Evolutionary conservation across 2,113 vertebrate species (phyloP), one percentile per base, ranked within the genome.

Genomic region (Hemichromis elongatus): DNA sequence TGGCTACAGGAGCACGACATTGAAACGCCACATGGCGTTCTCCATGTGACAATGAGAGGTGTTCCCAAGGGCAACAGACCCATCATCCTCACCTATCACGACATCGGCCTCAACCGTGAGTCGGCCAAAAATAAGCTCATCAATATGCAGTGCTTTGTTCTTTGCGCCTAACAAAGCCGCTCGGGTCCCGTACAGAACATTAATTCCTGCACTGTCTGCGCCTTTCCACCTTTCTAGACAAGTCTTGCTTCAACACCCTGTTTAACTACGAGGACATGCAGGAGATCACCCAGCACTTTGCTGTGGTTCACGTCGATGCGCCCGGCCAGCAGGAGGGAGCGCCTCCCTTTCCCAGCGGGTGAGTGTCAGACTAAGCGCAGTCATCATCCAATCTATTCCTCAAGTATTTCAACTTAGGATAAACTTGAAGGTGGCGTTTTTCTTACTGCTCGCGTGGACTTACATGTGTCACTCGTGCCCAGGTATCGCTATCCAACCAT

Each of bases 241-340:
- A 99, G 92, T 99, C 98, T n/a, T 99, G 98, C 96, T 99, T 99
- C 96, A 99, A 98, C 4, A 97, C 98, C 0, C 97, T 99, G 94
- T 99, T 99, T 94, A 99, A 99, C 96, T 99, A 97, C 0, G 98
- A 99, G 93, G 98, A 99, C 91, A 99, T 99, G 98, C 97, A 97
- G 83, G 98, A 99, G 92, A 99, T 99, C 93, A 99, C 97, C 24
- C 98, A 99, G 91, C 97, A 99, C 94, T 99, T 99, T 90, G 97
- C 98, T 0, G 98, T 99, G 66, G 98, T 98, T 84, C 98, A 99
- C 0, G 97, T 99, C 70, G 98, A 99, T 73, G 98, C 98, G 3
- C 98, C 98, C 9, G 98, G 98, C 37, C 98, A 99, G 92, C 98
- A 99, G 94, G 98, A 99, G 92, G 97, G 94, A 14, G 97, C 98